Percentiles rank a stretch among this genome's conserved stretches.
Evolutionary conservation across 2,888 invertebrate genomes (phyloP).

Genomic region (Athetis lepigone): DNA sequence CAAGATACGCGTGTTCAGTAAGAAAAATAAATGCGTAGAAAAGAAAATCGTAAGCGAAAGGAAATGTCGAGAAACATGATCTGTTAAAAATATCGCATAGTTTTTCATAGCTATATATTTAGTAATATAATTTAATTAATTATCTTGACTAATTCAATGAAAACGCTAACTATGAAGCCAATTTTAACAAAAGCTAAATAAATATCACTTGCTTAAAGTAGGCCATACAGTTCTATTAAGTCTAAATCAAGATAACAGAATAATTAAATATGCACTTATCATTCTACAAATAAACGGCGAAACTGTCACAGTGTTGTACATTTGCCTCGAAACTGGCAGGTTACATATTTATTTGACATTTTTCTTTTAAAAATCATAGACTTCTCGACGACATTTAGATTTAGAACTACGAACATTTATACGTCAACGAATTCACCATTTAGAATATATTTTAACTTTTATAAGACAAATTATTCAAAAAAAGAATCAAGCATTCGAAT

Average conservation of each 20-base stretch:
- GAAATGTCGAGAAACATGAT: conserved; percentile 20
- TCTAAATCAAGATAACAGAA: conserved; percentile 57
- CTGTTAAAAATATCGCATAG: neutral
- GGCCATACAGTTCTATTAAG: conserved; percentile 54
- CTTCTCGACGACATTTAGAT: neutral
- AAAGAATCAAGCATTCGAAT: neutral
- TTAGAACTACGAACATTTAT: neutral
- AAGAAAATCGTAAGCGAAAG: conserved; percentile 20
- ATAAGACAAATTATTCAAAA: neutral
- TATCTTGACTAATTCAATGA: conserved; percentile 5
- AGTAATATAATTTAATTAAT: neutral
- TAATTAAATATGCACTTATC: conserved; percentile 59
- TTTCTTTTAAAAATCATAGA: conserved; percentile 10
- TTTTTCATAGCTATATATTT: neutral
- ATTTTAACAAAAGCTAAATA: conserved; percentile 34
- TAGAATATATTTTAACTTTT: neutral
- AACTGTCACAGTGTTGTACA: conserved; percentile 41
- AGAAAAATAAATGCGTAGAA: neutral
- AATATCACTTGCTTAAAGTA: conserved; percentile 38
- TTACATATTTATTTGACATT: conserved; percentile 19
- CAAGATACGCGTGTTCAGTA: conserved; percentile 4
- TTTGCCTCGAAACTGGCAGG: conserved; percentile 22
- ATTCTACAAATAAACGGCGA: conserved; percentile 56
- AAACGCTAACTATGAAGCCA: neutral
- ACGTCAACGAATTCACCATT: neutral